phyloP scores from a whole-genome alignment of 2,888 invertebrate genomes.

The Leucoptera coffeella region DNA sequence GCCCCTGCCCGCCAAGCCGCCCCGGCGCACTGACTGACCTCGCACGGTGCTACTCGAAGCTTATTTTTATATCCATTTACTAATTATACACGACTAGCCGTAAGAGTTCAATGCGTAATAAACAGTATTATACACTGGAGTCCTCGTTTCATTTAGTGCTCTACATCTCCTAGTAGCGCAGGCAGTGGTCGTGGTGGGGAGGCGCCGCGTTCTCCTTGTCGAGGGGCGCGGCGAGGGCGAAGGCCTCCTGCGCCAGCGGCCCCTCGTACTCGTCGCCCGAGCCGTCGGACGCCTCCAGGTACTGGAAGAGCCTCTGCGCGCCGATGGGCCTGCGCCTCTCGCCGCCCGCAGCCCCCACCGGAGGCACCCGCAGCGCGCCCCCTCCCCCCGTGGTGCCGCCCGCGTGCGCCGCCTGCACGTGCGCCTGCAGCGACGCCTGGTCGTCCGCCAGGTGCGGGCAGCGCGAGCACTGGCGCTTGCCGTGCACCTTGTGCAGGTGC shows the following conservation, averaged over 20 bases:
- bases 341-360: too few species aligned
- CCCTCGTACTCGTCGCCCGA: slow-evolving; percentile 52
- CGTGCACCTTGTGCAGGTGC: slow-evolving; percentile 87
- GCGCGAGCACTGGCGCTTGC: slow-evolving; percentile 83
- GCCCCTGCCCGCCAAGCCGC: slow-evolving; percentile 76
- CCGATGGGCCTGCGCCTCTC: slow-evolving; percentile 26
- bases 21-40: too few species aligned
- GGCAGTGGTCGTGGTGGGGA: slow-evolving; percentile 15
- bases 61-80: too few species aligned
- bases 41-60: too few species aligned
- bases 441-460: slow-evolving; percentile 85
- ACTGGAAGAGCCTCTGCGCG: slow-evolving; percentile 65
- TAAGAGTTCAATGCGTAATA: too few species aligned
- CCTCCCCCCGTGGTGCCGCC: slow-evolving; percentile 8
- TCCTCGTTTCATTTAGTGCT: too few species aligned
- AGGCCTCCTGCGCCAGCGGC: slow-evolving; percentile 13
- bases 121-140: too few species aligned
- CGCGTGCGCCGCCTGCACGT: slow-evolving; percentile 46
- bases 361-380: too few species aligned
- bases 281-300: slow-evolving; percentile 68
- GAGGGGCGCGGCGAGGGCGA: slow-evolving; percentile 6
- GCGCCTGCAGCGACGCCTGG: slow-evolving; percentile 68
- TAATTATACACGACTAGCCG: too few species aligned
- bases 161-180: slow-evolving; percentile 40
- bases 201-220: slow-evolving; percentile 5